Evolutionary conservation across 2,797 vertebrate species (phyloP), one percentile per base, ranked within the genome.

Genomic region (Melanotaenia nigrans): DNA sequence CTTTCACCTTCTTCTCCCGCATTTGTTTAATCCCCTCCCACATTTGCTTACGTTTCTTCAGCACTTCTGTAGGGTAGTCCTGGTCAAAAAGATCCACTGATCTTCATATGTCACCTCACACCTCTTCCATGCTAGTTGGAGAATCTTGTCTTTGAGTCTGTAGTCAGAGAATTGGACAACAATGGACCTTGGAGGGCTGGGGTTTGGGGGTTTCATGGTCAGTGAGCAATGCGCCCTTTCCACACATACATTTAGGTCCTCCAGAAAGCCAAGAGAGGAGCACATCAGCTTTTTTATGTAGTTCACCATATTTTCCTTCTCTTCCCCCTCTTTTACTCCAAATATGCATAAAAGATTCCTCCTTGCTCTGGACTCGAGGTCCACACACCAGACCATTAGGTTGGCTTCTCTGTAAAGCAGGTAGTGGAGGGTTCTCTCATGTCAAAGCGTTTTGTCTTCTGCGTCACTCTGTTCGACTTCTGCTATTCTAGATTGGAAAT

Each of bases 331-430:
- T 35, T 35, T 64, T n/a, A 63, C 61, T 14, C 28, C 12, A 0
- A 9, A 12, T 40, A 40, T 40, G 28, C 32, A 8, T 11, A 33
- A 40, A 42, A 10, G 13, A 6, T 63, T 30, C 20, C 28, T 7
- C 32, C 61, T 62, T 47, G 28, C 45, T 22, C 40, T 62, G 2
- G 28, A 49, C 20, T 62, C 40, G 18, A 62, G 42, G 28, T 49
- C 42, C 1, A 51, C 30, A 35, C 22, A 51, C 45, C 22, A 22
- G 30, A 22, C n/a, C 42, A 3, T 1, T 35, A 35, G 35, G 4
- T 25, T 53, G 5, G 10, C 32, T 51, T 0, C 22, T 51, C 61
- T 51, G 0, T 35, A 20, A 0, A 45, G 42, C 32, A 0, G 0
- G 45, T 49, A 33, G 13, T 25, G 5, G 49, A 35, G 4, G 16